These are phyloP conservation scores for Eupithecia subumbrata DNA, from an alignment of 2,888 invertebrate genomes.

Conservation along the genomic window DNA sequence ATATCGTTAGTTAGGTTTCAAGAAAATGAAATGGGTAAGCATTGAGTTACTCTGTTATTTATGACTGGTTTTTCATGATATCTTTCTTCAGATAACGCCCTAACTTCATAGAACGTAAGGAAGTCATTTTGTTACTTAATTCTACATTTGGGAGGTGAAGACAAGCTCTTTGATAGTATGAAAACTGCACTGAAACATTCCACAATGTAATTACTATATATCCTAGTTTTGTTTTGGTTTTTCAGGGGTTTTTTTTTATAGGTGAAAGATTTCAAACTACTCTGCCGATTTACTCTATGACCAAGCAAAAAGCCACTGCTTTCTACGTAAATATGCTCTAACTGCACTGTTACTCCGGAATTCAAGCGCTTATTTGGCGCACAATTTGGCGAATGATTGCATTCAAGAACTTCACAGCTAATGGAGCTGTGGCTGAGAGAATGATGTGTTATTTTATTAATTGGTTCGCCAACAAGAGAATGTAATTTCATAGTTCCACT, in stretches of 20 bases:
- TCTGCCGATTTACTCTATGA: neutral
- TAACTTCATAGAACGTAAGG: neutral
- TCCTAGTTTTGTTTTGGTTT: neutral
- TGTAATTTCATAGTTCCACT: neutral
- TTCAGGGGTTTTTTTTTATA: neutral
- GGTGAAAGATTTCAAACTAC: neutral
- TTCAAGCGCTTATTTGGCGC: slow-evolving; percentile 27
- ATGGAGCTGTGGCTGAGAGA: neutral
- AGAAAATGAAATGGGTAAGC: neutral
- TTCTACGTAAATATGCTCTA: slow-evolving; percentile 4
- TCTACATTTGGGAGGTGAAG: neutral
- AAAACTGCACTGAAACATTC: neutral
- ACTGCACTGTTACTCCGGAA: slow-evolving; percentile 25
- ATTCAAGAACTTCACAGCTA: slow-evolving; percentile 11
- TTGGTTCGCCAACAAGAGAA: neutral
- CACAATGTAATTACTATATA: neutral
- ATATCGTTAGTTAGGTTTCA: neutral
- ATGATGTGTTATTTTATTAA: slow-evolving; percentile 3
- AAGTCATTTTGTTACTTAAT: neutral
- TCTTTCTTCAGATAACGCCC: neutral
- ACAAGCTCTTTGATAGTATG: neutral
- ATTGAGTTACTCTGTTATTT: neutral
- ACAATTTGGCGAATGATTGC: slow-evolving; percentile 17
- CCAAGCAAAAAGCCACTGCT: neutral
- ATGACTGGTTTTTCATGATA: neutral